These are phyloP conservation scores for Eupithecia centaureata DNA, from an alignment of 2,888 invertebrate genomes.

Conservation along the genomic window DNA sequence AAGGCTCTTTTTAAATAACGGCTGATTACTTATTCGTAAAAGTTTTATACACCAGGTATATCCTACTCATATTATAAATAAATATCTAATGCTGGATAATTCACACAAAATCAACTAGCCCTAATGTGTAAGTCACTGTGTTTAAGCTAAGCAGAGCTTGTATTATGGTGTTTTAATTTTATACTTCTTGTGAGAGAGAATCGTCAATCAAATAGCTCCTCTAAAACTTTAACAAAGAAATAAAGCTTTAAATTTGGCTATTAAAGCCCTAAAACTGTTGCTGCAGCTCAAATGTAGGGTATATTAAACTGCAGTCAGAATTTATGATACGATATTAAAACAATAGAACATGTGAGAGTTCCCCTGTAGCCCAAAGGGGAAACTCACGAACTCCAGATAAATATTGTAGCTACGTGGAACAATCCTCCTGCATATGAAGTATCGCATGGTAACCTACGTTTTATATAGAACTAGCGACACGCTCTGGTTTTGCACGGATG, in stretches of 20 bases:
- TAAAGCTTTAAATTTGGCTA: neutral
- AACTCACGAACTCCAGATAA: slow-evolving; percentile 30
- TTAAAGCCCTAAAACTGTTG: neutral
- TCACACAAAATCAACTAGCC: too few species aligned
- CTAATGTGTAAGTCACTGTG: too few species aligned
- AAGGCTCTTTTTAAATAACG: neutral
- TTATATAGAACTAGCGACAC: too few species aligned
- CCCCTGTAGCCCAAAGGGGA: neutral
- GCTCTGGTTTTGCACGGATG: too few species aligned
- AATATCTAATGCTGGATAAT: too few species aligned
- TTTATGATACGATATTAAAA: slow-evolving; percentile 25
- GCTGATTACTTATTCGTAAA: neutral
- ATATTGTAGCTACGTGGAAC: slow-evolving; percentile 21
- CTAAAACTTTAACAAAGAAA: neutral
- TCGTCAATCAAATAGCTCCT: too few species aligned
- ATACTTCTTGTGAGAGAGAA: too few species aligned
- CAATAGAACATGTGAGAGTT: slow-evolving; percentile 13
- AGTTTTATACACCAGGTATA: too few species aligned
- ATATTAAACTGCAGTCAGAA: slow-evolving; percentile 18
- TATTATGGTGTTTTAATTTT: too few species aligned
- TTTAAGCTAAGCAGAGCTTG: too few species aligned
- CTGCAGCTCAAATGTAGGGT: neutral
- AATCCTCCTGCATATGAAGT: slow-evolving; percentile 19
- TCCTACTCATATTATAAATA: too few species aligned
- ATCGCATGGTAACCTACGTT: neutral